Evolutionary conservation across 2,888 invertebrate species (phyloP).

Genomic region (Priocnemis perturbator): DNA sequence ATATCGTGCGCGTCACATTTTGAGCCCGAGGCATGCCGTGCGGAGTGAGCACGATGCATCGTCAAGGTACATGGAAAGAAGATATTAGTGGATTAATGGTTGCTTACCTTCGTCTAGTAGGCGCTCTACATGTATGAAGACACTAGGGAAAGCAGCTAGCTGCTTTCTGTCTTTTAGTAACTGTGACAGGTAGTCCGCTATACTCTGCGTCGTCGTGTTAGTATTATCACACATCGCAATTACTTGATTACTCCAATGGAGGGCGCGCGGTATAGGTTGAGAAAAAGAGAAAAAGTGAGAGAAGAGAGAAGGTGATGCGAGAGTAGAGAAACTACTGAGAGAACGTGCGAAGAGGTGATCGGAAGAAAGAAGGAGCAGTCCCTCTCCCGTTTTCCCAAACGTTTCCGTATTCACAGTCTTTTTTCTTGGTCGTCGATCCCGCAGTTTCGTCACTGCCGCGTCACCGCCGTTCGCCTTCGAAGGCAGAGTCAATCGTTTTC

Average conservation of each 20-base stretch:
- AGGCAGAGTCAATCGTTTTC: too few relatives aligned
- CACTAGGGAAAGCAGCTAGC: slow-evolving; percentile 99
- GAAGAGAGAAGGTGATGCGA: slow-evolving; percentile 24
- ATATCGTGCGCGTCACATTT: too few relatives aligned
- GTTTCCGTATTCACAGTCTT: background rate
- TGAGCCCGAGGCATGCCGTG: too few relatives aligned
- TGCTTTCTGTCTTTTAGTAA: slow-evolving; percentile 99
- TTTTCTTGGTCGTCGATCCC: background rate
- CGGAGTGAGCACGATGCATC: background rate
- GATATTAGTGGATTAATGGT: slow-evolving; percentile 47
- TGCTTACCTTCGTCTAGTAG: slow-evolving; percentile 98
- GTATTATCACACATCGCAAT: slow-evolving; percentile 73
- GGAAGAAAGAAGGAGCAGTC: slow-evolving; percentile 4
- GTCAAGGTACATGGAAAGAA: slow-evolving; percentile 22
- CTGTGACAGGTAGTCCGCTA: slow-evolving; percentile 99
- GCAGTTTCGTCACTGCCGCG: slow-evolving; percentile 2
- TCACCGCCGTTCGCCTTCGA: background rate
- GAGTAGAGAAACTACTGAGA: slow-evolving; percentile 27
- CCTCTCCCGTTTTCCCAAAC: background rate
- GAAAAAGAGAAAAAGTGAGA: slow-evolving; percentile 15
- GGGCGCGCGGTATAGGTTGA: slow-evolving; percentile 34
- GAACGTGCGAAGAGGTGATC: slow-evolving; percentile 19
- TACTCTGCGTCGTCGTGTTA: slow-evolving; percentile 90
- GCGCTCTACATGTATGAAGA: slow-evolving; percentile 99
- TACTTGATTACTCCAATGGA: slow-evolving; percentile 59